Percentiles rank a stretch among this genome's conserved stretches.
phyloP scores from a whole-genome alignment of 2,797 vertebrate species.

The Pangasius djambal region DNA sequence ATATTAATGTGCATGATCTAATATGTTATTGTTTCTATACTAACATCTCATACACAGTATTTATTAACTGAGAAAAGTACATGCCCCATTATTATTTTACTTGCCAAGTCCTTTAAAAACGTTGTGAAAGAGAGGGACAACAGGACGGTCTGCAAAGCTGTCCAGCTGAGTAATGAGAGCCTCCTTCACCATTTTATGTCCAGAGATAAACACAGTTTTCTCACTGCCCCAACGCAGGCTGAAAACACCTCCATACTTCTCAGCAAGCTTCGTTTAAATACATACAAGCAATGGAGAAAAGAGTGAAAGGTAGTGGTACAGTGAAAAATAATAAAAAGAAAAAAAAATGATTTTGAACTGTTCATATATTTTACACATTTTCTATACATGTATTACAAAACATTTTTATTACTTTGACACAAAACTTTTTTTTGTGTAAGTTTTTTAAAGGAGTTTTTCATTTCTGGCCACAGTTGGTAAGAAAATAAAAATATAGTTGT shows the following conservation, averaged over 20 bases:
- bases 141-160: slow-evolving; percentile 72
- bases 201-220: slow-evolving; percentile 68
- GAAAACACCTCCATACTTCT: slow-evolving; percentile 73
- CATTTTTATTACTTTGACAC: background rate
- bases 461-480: background rate
- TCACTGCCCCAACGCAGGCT: slow-evolving; percentile 71
- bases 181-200: slow-evolving; percentile 76
- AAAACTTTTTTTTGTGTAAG: background rate
- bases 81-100: slow-evolving; percentile 14
- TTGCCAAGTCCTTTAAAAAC: slow-evolving; percentile 71
- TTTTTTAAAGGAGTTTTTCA: too few species aligned
- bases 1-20: too few species aligned
- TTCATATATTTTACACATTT: background rate
- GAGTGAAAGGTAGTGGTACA: background rate
- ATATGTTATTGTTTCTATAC: too few species aligned
- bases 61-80: background rate
- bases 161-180: slow-evolving; percentile 72
- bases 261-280: slow-evolving; percentile 25
- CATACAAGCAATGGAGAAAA: background rate
- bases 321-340: background rate
- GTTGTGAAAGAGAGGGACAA: slow-evolving; percentile 54
- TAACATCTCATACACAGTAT: background rate
- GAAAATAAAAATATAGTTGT: background rate
- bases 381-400: background rate
- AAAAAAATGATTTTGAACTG: background rate